Base-by-base conservation (phyloP, 1,140 invertebrate genomes). In the Sycobia sp. region DNA sequence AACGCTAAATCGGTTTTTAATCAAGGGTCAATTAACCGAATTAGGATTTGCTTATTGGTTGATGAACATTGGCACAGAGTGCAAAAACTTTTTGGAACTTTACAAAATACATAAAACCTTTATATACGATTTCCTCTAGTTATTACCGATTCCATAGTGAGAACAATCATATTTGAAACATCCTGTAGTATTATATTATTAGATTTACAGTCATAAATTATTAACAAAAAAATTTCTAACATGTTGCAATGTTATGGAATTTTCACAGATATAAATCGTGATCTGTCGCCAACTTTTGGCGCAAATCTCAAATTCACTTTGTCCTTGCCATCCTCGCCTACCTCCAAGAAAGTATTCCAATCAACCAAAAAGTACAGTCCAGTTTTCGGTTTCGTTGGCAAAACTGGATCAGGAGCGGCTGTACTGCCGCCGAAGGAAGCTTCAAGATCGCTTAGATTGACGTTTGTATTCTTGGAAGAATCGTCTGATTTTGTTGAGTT, bases 321-420 rank as follows among this genome's bases (percentile, higher is more conserved):
- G 53, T 86, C 88, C 27, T 87, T 87, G 51, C 86, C 88, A n/a
- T 91, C 89, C 51, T 86, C 82, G 23, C 91, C 91, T 3, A 93
- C 90, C 74, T 92, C 90, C 4, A 93, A 79, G 69, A 94, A 94
- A 13, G 89, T 86, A 71, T 94, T 93, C 91, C 91, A 92, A 71
- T 94, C 91, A 1, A 92, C 80, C 53, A 92, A 84, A 77, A 91
- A 92, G 71, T 93, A 94, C 44, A 94, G 86, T 3, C 91, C 91
- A 57, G 87, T 91, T 71, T 86, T 88, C 61, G 83, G 84, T 53
- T 84, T 85, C 0, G 86, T 84, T 13, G 89, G 87, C 27, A 87
- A 66, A 10, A 79, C 81, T 14, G 87, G 85, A 70, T 87, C 85
- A 0, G 84, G 83, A 23, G 83, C 84, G 25, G 79, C 71, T 0